Conservation (phyloP, 23 tunicate species). For the Trididemnum nubilum region DNA sequence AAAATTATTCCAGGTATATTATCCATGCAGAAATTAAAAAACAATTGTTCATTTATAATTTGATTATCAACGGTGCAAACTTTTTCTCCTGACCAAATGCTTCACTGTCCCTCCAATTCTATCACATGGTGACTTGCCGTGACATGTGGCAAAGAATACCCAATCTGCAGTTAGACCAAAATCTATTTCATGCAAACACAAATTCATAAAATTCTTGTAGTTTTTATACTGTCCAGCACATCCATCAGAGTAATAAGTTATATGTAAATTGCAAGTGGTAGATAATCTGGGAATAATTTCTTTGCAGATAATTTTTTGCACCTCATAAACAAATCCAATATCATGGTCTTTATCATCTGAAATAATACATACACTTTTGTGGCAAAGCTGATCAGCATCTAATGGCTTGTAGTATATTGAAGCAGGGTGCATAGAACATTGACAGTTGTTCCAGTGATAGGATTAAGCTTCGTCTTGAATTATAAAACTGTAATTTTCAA, state of each 20-base stretch:
- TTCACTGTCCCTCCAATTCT: conserved; percentile 18
- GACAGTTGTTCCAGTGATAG: conserved; percentile 25
- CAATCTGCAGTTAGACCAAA: not conserved
- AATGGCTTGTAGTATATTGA: not conserved
- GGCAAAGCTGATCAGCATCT: not conserved
- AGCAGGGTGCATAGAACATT: conserved; percentile 26
- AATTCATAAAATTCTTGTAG: conserved; percentile 23
- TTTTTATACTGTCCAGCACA: conserved; percentile 26
- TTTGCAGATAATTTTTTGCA: not conserved
- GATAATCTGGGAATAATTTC: not conserved
- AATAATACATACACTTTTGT: not conserved
- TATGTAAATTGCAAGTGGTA: not conserved
- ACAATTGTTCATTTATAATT: not conserved
- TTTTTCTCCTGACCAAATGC: conserved; percentile 4
- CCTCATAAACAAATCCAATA: conserved; percentile 22
- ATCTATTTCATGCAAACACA: not conserved
- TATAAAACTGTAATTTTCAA: conserved; percentile 9
- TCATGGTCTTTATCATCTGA: conserved; percentile 19
- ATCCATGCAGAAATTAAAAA: not conserved
- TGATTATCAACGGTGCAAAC: conserved; percentile 16
- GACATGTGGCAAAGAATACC: conserved; percentile 13
- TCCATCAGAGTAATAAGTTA: conserved; percentile 17
- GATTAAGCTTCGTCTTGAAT: conserved; percentile 20
- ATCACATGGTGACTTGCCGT: conserved; percentile 29
- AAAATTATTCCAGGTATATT: conserved; percentile 4